Conservation (phyloP, 2,888 invertebrate species). For the Drosophila mettleri region DNA sequence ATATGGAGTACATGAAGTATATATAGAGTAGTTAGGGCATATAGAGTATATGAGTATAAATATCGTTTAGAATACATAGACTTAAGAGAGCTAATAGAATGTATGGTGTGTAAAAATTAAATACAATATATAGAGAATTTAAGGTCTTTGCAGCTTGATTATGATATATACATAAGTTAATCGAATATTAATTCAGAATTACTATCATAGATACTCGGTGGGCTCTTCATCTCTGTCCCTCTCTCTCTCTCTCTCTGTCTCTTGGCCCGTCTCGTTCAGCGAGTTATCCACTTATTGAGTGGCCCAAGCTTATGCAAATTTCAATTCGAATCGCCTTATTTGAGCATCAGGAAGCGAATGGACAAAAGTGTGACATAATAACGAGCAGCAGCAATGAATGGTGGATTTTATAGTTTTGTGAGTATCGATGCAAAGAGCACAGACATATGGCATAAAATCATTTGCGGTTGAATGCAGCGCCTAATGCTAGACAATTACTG, state of each 20-base stretch:
- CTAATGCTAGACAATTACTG: constrained; percentile 71
- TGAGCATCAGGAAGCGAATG: constrained; percentile 63
- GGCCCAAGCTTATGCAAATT: constrained; percentile 14
- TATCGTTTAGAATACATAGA: not conserved
- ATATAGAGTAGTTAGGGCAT: not conserved
- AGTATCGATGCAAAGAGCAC: constrained; percentile 32
- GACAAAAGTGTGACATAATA: constrained; percentile 72
- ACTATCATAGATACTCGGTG: not conserved
- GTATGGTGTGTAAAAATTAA: not conserved
- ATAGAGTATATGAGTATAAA: not conserved
- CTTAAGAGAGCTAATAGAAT: not conserved
- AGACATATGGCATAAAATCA: constrained; percentile 44
- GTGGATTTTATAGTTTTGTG: constrained; percentile 12
- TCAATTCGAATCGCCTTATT: constrained; percentile 21
- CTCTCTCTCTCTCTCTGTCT: no score
- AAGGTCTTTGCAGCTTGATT: no score
- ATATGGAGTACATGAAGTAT: no score
- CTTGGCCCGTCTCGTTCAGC: not conserved
- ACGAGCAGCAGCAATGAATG: constrained; percentile 36
- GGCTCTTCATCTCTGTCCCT: no score
- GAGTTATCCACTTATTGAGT: not conserved
- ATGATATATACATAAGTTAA: not conserved
- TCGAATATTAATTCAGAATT: not conserved
- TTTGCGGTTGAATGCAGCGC: constrained; percentile 71
- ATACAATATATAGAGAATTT: not conserved